A percentile compares a stretch with the other conserved stretches of the same genome.
Conservation (phyloP, 1,140 invertebrate genomes). For the Drosophila persimilis region DNA sequence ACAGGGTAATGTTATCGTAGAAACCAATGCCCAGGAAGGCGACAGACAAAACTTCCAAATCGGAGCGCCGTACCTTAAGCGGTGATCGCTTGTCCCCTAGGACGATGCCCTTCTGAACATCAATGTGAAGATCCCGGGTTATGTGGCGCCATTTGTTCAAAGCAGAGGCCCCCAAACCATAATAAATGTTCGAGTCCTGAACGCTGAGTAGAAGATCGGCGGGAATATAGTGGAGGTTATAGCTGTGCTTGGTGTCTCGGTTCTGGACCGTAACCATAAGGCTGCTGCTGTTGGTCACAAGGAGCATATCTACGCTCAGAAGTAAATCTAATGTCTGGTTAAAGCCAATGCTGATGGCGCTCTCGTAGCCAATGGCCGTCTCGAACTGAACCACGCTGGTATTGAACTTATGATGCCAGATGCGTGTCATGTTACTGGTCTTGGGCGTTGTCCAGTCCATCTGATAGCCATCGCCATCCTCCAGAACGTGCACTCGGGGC, state of each 20-base stretch:
- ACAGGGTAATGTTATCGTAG: slow-evolving; percentile 92
- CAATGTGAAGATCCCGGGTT: slow-evolving; percentile 94
- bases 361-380: slow-evolving; percentile 87
- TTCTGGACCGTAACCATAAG: slow-evolving; percentile 91
- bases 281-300: slow-evolving; percentile 91
- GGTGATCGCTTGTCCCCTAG: slow-evolving; percentile 86
- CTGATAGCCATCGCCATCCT: slow-evolving; percentile 89
- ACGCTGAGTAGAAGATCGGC: slow-evolving; percentile 88
- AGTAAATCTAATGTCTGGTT: slow-evolving; percentile 91
- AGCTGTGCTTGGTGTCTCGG: slow-evolving; percentile 89
- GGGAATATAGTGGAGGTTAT: slow-evolving; percentile 93
- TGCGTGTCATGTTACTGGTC: slow-evolving; percentile 86
- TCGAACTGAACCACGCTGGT: slow-evolving; percentile 88
- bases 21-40: slow-evolving; percentile 87
- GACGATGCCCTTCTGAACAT: slow-evolving; percentile 94
- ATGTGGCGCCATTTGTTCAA: slow-evolving; percentile 90
- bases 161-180: slow-evolving; percentile 90
- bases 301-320: slow-evolving; percentile 89
- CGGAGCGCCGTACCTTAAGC: slow-evolving; percentile 88
- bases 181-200: slow-evolving; percentile 92
- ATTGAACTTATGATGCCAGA: slow-evolving; percentile 85
- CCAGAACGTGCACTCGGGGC: slow-evolving; percentile 87
- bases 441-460: slow-evolving; percentile 88
- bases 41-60: slow-evolving; percentile 86
- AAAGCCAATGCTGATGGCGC: slow-evolving; percentile 87